Conservation (phyloP, 1,140 invertebrate genomes). For the Pinna nobilis region DNA sequence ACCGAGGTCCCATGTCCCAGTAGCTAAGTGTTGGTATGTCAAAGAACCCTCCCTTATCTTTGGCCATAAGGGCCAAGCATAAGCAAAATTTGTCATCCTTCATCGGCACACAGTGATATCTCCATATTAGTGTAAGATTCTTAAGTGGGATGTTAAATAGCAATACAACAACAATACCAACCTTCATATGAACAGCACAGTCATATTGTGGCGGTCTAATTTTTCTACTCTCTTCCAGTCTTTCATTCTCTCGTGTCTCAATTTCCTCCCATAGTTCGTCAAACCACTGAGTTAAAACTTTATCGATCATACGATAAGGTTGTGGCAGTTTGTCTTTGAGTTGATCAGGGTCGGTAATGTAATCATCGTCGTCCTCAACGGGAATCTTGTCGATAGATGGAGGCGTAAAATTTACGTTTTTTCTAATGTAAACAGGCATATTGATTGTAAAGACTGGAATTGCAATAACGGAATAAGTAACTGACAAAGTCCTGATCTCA, state of each 20-base stretch:
- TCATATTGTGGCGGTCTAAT: constrained; percentile 63
- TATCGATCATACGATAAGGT: constrained; percentile 71
- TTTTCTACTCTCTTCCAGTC: constrained; percentile 54
- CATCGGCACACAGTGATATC: no score
- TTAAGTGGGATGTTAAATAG: no score
- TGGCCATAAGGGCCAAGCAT: constrained; percentile 9
- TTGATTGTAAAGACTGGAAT: constrained; percentile 18
- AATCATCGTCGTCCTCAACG: constrained; percentile 70
- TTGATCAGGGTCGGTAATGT: constrained; percentile 68
- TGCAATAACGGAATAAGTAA: not conserved
- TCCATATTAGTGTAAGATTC: no score
- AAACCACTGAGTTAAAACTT: constrained; percentile 60
- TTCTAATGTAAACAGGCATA: constrained; percentile 69
- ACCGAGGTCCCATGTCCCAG: no score
- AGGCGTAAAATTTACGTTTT: constrained; percentile 66
- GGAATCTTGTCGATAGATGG: constrained; percentile 61
- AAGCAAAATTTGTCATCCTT: no score
- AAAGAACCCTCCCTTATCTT: no score
- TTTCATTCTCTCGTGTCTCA: constrained; percentile 55
- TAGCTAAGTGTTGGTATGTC: no score
- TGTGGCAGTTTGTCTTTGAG: constrained; percentile 66
- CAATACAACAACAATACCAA: no score
- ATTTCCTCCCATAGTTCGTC: constrained; percentile 66
- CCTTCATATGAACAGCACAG: constrained; percentile 46
- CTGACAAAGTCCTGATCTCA: not conserved